Base-by-base conservation (phyloP, 2,797 vertebrate species). In the Serranus cabrilla region DNA sequence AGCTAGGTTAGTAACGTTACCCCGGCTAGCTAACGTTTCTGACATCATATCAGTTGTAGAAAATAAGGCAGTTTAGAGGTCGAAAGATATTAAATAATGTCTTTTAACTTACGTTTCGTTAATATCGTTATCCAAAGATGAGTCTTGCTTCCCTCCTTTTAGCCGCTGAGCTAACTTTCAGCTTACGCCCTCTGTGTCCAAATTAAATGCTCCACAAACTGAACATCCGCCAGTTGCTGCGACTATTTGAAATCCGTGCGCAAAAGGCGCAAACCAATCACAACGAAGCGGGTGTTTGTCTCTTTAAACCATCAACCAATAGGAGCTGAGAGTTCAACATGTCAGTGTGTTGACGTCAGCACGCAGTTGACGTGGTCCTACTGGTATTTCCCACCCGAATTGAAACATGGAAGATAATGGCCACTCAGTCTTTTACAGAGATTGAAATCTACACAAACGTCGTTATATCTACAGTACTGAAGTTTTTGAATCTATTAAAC, bases 241-340 rank as follows among this genome's bases (percentile, higher is more conserved):
- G 18, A 5, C 23, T 10, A 66, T 95, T 96, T 94, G 91, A 96
- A 96, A 92, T 91, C 82, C 64, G 93, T 91, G 91, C 82, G 54
- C 42, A 91, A 93, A 93, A 70, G 31, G 49, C 50, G 42, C 31
- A 16, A 71, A 52, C 95, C 93, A 95, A 95, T 95, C 67, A 82
- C 16, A 71, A 7, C 17, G 0, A 14, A 68, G 68, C 0, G 21
- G 20, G 21, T 0, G 8, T 5, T 0, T 2, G 18, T 21, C 66
- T 76, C 84, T 93, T 95, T 94, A 93, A 93, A 86, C 4, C 7
- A 0, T 1, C 7, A 18, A 47, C 94, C 91, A 94, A 94, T 93
- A 21, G 59, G 27, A 59, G 20, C 8, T 2, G 10, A 20, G 1
- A 2, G 7, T 1, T 34, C 3, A 5, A 3, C 0, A 2, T 0